phyloP scores from a whole-genome alignment of 2,113 vertebrate genomes.

The Empidonax traillii region DNA sequence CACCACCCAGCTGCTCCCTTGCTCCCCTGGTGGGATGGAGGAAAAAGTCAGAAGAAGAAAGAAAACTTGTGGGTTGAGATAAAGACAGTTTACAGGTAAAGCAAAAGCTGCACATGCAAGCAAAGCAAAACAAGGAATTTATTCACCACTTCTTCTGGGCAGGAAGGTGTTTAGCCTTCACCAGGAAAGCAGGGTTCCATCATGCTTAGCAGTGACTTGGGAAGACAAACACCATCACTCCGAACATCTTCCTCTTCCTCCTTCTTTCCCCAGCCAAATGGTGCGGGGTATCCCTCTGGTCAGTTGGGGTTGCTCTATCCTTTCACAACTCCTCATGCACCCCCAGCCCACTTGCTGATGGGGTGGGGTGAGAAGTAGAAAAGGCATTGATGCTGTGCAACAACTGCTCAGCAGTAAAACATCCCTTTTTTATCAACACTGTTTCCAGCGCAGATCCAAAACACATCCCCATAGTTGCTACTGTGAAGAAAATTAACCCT shows the following conservation, averaged over 20 bases:
- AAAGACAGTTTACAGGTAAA: not conserved
- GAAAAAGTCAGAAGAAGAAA: not conserved
- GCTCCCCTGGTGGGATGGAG: not conserved
- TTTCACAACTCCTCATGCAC: not conserved
- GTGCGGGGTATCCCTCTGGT: not conserved
- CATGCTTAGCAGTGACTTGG: fast-evolving
- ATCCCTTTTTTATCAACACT: not conserved
- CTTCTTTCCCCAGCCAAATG: not conserved
- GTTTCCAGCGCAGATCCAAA: not conserved
- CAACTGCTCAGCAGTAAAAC: not conserved
- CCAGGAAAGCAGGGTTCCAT: not conserved
- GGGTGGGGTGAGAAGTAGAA: not conserved
- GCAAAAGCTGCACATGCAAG: not conserved
- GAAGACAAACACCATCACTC: not conserved
- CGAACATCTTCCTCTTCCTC: not conserved
- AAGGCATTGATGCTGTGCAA: not conserved
- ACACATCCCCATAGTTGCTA: not conserved
- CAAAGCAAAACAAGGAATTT: not conserved
- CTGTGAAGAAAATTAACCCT: not conserved
- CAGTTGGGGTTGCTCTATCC: not conserved
- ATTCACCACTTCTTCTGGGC: not conserved
- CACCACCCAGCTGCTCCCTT: not conserved
- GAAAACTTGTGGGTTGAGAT: not conserved
- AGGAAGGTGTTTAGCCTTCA: not conserved
- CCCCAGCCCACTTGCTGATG: not conserved